Conservation (phyloP, 2,888 invertebrate genomes). For the Nomada fucata region DNA sequence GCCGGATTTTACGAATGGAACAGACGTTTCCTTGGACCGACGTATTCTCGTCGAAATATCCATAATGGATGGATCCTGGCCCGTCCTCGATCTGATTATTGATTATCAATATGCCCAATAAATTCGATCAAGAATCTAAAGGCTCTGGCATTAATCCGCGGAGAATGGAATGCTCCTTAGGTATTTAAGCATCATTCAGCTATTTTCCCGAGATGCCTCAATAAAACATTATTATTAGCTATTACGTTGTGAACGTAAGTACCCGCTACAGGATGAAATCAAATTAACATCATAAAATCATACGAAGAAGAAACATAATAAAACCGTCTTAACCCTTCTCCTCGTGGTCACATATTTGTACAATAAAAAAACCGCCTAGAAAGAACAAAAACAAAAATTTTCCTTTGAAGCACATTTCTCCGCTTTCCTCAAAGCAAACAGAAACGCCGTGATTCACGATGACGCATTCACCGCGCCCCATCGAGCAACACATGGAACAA, state of each 20-base stretch:
- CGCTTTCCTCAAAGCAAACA: background rate
- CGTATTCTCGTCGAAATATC: constrained; percentile 56
- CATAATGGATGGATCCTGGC: constrained; percentile 25
- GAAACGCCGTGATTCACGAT: constrained; percentile 1
- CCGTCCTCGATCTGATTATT: constrained; percentile 5
- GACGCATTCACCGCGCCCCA: background rate
- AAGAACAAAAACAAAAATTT: background rate
- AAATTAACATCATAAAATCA: too few species aligned
- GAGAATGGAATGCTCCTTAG: background rate
- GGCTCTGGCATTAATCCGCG: background rate
- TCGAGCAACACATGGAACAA: background rate
- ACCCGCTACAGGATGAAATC: too few species aligned
- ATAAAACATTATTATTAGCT: too few species aligned
- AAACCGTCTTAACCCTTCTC: too few species aligned
- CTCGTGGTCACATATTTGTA: too few species aligned
- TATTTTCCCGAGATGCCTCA: background rate
- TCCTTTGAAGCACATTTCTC: background rate
- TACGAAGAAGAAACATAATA: too few species aligned
- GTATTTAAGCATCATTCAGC: background rate
- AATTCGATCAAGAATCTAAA: background rate
- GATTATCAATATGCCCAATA: background rate
- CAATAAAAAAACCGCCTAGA: background rate
- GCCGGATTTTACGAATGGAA: constrained; percentile 50
- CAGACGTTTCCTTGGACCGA: constrained; percentile 43
- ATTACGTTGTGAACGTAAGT: too few species aligned